A percentile compares a stretch with the other conserved stretches of the same genome.
Conservation (phyloP, 2,797 vertebrate species). For the Megaceryle alcyon region DNA sequence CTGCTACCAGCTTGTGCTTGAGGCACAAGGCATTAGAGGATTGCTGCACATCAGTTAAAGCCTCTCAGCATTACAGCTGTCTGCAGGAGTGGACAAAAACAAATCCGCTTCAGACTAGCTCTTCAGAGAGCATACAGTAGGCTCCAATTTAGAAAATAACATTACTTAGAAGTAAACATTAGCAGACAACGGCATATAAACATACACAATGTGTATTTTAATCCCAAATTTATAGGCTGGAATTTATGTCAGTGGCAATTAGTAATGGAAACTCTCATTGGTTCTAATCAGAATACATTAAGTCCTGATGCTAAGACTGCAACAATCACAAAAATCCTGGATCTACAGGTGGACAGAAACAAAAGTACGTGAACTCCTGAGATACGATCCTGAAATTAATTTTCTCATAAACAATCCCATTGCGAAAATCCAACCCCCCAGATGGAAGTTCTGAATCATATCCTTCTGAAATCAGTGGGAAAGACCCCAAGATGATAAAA, state of each 20-base stretch:
- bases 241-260: not conserved
- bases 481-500: not conserved
- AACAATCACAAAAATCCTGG: not conserved
- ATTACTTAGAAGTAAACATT: not conserved
- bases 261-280: not conserved
- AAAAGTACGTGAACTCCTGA: not conserved
- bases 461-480: not conserved
- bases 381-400: not conserved
- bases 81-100: not conserved
- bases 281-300: not conserved
- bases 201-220: not conserved
- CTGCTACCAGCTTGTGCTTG: not conserved
- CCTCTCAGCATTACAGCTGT: not conserved
- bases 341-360: not conserved
- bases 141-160: not conserved
- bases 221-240: not conserved
- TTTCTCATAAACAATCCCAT: not conserved
- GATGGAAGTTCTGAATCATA: slow-evolving; percentile 8
- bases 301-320: not conserved
- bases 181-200: not conserved
- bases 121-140: not conserved
- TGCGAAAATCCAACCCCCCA: not conserved
- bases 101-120: not conserved
- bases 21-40: not conserved
- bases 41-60: not conserved